phyloP scores from a whole-genome alignment of 2,888 invertebrate genomes.

The Folsomia candida region DNA sequence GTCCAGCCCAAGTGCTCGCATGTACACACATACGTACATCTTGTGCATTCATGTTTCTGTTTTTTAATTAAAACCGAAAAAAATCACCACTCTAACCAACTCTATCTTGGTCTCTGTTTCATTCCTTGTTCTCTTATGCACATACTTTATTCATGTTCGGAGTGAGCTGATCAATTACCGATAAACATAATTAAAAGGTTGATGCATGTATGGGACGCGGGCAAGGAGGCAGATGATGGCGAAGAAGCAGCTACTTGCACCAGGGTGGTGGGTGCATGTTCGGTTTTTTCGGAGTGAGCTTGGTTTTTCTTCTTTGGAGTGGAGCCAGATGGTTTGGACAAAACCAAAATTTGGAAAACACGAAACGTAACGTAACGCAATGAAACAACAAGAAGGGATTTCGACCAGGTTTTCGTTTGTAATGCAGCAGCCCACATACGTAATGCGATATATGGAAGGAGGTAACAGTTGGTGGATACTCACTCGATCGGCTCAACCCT shows the following conservation, averaged over 20 bases:
- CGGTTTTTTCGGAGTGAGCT: constrained; percentile 4
- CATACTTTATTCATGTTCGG: neutral
- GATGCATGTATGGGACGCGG: neutral
- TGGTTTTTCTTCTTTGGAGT: neutral
- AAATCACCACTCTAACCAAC: neutral
- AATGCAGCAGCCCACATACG: neutral
- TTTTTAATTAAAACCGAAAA: neutral
- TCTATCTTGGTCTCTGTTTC: no score
- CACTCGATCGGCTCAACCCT: neutral
- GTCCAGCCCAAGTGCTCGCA: neutral
- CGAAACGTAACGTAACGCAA: neutral
- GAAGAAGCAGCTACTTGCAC: no score
- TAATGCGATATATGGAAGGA: neutral
- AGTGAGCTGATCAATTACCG: constrained; percentile 1
- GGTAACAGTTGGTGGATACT: constrained; percentile 2
- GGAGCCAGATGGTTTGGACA: constrained; percentile 1
- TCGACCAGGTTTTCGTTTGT: neutral
- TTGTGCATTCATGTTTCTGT: no score
- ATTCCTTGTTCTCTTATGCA: neutral
- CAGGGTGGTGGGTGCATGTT: neutral
- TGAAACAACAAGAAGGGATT: neutral
- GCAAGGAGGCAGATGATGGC: neutral
- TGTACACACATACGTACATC: neutral
- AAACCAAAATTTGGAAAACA: constrained; percentile 8
- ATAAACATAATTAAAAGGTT: neutral